Percentiles rank a stretch among this genome's conserved stretches.
These are phyloP conservation scores for Pseudorasbora parva DNA, from an alignment of 2,113 vertebrate genomes.

Conservation along the genomic window DNA sequence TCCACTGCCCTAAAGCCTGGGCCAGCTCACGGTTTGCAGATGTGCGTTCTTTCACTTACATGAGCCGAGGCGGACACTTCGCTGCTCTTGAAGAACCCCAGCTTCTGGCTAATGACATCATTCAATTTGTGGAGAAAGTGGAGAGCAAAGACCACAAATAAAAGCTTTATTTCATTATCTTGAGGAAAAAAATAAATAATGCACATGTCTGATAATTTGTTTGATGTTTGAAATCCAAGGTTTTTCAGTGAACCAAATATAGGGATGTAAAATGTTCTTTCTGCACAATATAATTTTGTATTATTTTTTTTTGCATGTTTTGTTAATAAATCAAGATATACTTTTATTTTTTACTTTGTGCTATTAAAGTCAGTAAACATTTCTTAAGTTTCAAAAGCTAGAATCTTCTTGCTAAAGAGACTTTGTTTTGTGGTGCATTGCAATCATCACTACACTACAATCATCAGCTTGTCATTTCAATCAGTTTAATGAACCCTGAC, in stretches of 20 bases:
- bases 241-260: background rate
- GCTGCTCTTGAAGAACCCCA: conserved; percentile 86
- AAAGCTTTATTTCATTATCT: background rate
- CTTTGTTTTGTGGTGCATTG: too few relatives aligned
- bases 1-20: conserved; percentile 77
- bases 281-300: background rate
- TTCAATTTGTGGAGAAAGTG: conserved; percentile 81
- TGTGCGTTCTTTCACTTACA: conserved; percentile 79
- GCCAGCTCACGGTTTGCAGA: conserved; percentile 72
- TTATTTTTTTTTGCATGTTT: background rate
- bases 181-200: background rate
- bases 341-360: background rate
- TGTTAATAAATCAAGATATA: background rate
- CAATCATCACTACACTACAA: background rate
- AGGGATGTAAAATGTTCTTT: background rate
- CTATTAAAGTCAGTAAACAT: background rate
- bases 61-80: conserved; percentile 85
- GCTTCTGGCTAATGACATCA: conserved; percentile 80
- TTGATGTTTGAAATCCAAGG: background rate
- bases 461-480: background rate
- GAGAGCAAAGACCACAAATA: conserved; percentile 64
- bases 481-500: background rate
- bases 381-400: background rate
- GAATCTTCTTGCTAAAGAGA: background rate
- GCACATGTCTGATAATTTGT: background rate